phyloP scores from a whole-genome alignment of 2,113 vertebrate genomes.

The Excalfactoria chinensis region DNA sequence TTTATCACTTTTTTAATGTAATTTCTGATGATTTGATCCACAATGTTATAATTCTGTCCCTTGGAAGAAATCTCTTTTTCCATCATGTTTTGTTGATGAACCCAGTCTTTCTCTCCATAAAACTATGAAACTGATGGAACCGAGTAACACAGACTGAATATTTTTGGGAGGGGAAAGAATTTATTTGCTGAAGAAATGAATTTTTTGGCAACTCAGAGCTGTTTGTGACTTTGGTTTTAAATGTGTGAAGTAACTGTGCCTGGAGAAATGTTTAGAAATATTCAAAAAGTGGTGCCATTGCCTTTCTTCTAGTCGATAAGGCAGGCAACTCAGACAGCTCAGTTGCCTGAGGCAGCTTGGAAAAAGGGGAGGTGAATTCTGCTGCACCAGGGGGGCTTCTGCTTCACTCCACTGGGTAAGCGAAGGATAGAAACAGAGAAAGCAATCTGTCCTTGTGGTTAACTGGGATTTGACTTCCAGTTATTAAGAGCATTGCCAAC shows the following conservation, averaged over 20 bases:
- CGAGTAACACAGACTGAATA: not conserved
- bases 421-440: not conserved
- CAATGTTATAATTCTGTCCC: not conserved
- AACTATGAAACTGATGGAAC: not conserved
- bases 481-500: not conserved
- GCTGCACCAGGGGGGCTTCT: not conserved
- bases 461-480: not conserved
- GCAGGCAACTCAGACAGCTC: not conserved
- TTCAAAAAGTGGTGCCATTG: not conserved
- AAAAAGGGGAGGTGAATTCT: not conserved
- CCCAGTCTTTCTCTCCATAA: not conserved
- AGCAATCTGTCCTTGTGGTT: not conserved
- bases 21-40: not conserved
- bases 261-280: constrained; percentile 56
- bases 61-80: not conserved
- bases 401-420: not conserved
- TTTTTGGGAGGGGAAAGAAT: not conserved
- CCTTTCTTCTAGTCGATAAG: constrained; percentile 24
- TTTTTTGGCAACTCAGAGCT: constrained; percentile 52
- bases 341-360: not conserved
- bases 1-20: not conserved
- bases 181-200: constrained; percentile 40
- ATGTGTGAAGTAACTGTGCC: constrained; percentile 55
- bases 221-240: constrained; percentile 53
- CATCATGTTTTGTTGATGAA: not conserved